A percentile compares a stretch with the other conserved stretches of the same genome.
phyloP scores from a whole-genome alignment of 2,888 invertebrate genomes.

The Sarcophaga rosellei region DNA sequence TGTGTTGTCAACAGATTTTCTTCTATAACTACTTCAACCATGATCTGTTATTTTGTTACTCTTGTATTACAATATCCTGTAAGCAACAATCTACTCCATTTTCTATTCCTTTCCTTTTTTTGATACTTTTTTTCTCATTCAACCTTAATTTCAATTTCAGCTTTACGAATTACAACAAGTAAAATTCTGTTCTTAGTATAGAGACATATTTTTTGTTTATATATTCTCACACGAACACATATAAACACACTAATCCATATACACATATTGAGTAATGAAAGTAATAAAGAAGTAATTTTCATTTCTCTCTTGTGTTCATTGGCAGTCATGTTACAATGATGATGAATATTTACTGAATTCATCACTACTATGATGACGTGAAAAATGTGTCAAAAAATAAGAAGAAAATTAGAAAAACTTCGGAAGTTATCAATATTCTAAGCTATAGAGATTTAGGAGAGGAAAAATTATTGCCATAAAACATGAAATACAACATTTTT shows the following conservation, averaged over 20 bases:
- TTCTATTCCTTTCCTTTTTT: not conserved
- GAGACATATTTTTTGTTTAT: not conserved
- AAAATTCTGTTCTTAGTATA: not conserved
- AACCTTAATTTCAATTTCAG: not conserved
- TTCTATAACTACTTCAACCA: not conserved
- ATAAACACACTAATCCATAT: not conserved
- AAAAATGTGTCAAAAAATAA: no score
- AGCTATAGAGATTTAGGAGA: no score
- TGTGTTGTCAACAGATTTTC: not conserved
- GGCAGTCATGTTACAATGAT: no score
- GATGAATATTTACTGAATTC: no score
- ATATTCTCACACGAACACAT: not conserved
- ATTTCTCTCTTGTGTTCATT: no score
- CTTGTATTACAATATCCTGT: not conserved
- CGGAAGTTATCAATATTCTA: no score
- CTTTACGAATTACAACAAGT: not conserved
- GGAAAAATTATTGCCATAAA: no score
- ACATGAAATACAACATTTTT: no score
- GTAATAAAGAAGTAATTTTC: no score
- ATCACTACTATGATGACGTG: no score
- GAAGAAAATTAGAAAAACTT: no score
- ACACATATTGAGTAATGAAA: not conserved
- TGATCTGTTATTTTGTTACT: slow-evolving; percentile 22
- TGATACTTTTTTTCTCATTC: not conserved
- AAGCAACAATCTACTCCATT: not conserved